phyloP scores from a whole-genome alignment of 2,888 invertebrate genomes.

The Theretra japonica region DNA sequence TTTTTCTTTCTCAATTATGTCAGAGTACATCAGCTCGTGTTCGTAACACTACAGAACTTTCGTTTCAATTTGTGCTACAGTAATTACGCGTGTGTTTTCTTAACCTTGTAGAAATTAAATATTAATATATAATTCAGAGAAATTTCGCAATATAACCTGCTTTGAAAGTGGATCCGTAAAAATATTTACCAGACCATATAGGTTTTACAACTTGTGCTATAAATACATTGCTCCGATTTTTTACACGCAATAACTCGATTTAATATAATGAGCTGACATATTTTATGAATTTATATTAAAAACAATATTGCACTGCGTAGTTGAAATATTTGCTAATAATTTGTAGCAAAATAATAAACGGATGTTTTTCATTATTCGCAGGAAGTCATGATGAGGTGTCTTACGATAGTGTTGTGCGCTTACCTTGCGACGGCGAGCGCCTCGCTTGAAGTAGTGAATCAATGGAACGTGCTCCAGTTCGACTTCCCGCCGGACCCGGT shows the following conservation, averaged over 20 bases:
- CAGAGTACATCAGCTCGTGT: conserved; percentile 32
- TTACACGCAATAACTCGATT: too few species aligned
- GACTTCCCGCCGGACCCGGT: conserved; percentile 87
- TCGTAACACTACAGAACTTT: background rate
- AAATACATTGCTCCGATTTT: background rate
- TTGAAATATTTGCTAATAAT: conserved; percentile 10
- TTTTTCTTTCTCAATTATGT: conserved; percentile 43
- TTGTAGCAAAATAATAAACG: conserved; percentile 1
- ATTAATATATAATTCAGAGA: background rate
- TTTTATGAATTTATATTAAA: too few species aligned
- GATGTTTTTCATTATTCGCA: conserved; percentile 36
- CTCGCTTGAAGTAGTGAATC: conserved; percentile 86
- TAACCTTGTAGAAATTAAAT: background rate
- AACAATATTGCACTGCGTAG: too few species aligned
- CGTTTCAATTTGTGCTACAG: background rate
- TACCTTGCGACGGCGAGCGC: conserved; percentile 69
- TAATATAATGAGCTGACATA: too few species aligned
- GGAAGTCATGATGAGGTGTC: conserved; percentile 56
- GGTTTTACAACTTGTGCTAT: background rate
- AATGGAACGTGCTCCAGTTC: conserved; percentile 88
- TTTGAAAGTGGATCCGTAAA: background rate
- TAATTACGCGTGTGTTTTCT: background rate
- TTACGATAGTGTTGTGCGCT: conserved; percentile 57
- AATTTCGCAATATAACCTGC: background rate
- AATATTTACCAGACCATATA: background rate